phyloP scores from a whole-genome alignment of 1,140 invertebrate genomes.

The Fopius arisanus region DNA sequence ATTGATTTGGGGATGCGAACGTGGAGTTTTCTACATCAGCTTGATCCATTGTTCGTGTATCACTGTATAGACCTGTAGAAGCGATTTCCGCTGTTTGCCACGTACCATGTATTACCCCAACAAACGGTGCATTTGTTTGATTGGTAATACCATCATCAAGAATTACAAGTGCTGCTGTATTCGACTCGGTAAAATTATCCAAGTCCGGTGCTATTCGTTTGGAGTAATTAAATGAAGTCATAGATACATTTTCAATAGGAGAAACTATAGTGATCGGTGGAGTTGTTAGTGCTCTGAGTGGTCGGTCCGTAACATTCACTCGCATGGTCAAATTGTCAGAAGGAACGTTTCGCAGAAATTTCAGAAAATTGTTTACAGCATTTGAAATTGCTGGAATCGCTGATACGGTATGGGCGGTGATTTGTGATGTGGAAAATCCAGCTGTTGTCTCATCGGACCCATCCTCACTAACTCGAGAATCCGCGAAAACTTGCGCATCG shows the following conservation, averaged over 20 bases:
- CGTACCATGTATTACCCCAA: background rate
- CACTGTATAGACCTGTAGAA: background rate
- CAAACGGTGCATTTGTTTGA: background rate
- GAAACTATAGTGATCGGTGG: background rate
- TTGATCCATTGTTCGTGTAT: constrained; percentile 3
- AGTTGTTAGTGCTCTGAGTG: background rate
- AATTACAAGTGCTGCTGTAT: background rate
- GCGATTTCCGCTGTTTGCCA: background rate
- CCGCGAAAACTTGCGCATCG: background rate
- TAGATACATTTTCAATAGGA: background rate
- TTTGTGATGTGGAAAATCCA: background rate
- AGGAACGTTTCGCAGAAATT: too few species aligned
- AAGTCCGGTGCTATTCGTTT: background rate
- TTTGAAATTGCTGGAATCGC: background rate
- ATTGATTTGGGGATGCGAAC: constrained; percentile 53
- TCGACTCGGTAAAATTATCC: background rate
- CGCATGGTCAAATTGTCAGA: background rate
- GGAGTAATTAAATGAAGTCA: too few species aligned
- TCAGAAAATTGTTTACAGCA: too few species aligned
- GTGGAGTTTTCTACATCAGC: constrained; percentile 30
- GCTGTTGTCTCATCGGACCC: background rate
- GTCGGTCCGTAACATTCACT: background rate
- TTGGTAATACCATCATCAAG: background rate
- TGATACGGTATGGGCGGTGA: background rate
- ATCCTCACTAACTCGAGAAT: background rate